Percentiles rank a stretch among this genome's conserved stretches.
phyloP scores from a whole-genome alignment of 2,113 vertebrate genomes.

The Caloenas nicobarica region DNA sequence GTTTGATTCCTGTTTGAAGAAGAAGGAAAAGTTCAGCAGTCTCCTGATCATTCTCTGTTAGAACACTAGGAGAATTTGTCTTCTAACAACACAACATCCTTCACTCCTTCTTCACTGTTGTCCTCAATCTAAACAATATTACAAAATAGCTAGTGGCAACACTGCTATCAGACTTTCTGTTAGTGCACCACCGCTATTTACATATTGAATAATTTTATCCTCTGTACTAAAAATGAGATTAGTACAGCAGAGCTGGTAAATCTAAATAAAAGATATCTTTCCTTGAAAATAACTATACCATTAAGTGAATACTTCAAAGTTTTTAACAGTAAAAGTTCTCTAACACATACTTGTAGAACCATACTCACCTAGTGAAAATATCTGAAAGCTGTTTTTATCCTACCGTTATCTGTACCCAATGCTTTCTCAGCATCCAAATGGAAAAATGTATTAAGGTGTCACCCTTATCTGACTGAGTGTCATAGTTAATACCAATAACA shows the following conservation, averaged over 20 bases:
- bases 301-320: neutral
- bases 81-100: neutral
- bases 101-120: neutral
- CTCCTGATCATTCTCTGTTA: neutral
- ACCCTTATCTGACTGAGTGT: neutral
- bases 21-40: neutral
- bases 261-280: neutral
- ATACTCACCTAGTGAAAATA: neutral
- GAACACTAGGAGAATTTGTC: neutral
- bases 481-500: neutral
- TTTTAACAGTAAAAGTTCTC: neutral
- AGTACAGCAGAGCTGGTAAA: neutral
- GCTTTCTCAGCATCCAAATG: neutral
- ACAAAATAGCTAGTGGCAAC: neutral
- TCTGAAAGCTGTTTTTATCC: neutral
- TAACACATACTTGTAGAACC: neutral
- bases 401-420: neutral
- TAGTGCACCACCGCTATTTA: neutral
- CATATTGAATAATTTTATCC: neutral
- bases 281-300: neutral
- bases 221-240: neutral
- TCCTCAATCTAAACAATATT: neutral
- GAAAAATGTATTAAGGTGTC: conserved; percentile 3
- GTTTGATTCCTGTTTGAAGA: neutral
- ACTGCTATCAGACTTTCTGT: neutral